Evolutionary conservation across 1,140 invertebrate genomes (phyloP), one percentile per base, ranked within the genome.

Genomic region (Bombus vancouverensis): DNA sequence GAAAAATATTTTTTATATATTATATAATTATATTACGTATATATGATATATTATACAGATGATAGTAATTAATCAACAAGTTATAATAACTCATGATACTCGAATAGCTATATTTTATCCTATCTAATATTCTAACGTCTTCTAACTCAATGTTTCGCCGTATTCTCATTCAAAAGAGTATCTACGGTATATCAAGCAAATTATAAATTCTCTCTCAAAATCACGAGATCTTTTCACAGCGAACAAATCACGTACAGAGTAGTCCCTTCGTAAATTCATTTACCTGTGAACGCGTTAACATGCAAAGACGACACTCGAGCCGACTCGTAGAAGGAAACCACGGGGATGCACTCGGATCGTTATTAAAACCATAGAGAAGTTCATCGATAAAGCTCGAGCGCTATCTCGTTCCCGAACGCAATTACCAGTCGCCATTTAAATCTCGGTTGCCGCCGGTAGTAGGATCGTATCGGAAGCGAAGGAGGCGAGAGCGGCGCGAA

Each of bases 371-470:
- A 53, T 71, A 66, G 62, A 25, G 68, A 44, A 62, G 59, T 62
- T 62, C 28, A 32, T 65, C 28, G n/a, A 65, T 65, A 65, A 32
- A 65, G 62, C 4, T 6, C 5, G 22, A 47, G 66, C 74, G 42
- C 44, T 39, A 78, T 53, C 70, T 79, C 32, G 53, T 62, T 37
- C 18, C 47, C 62, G 62, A 76, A 42, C 22, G 82, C 37, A 81
- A 86, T 82, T 86, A 81, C 62, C 85, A 59, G 42, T 32, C 37
- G 53, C 62, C 42, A 32, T 62, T 89, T 39, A 72, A 88, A 79
- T 82, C 75, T 47, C 47, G 77, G 57, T 80, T 39, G 44, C 28
- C 71, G 28, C 15, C 62, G 44, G 44, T 65, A 83, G 70, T 59
- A 32, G 39, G 88, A 89, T 73, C 44, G 25, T 39, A 22, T 78